Conservation (phyloP, 2,888 invertebrate genomes). For the Chymomyza procnemis region DNA sequence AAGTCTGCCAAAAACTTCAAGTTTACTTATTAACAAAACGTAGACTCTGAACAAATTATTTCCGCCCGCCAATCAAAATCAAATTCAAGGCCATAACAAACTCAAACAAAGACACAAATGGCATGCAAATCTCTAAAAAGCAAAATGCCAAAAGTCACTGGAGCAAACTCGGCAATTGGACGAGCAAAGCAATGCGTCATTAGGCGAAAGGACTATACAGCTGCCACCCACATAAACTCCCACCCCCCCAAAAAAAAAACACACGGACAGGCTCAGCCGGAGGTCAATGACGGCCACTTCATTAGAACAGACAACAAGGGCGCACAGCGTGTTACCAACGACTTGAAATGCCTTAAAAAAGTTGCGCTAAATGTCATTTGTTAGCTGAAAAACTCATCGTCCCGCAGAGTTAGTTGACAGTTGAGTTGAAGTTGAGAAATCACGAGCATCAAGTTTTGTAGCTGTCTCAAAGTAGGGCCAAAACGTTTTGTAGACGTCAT, state of each 20-base stretch:
- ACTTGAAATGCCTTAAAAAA: conserved; percentile 14
- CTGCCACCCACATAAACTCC: neutral
- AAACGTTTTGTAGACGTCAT: conserved; percentile 1
- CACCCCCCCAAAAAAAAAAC: too few species aligned
- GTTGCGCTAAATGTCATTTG: conserved; percentile 15
- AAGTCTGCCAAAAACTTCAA: neutral
- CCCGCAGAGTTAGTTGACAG: conserved; percentile 5
- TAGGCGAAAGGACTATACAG: neutral
- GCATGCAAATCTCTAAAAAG: neutral
- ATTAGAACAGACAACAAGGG: conserved; percentile 3
- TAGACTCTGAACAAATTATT: conserved; percentile 2
- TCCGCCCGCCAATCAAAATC: neutral
- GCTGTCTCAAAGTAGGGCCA: neutral
- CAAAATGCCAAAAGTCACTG: conserved; percentile 2
- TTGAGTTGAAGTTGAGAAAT: conserved; percentile 13
- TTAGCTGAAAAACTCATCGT: neutral
- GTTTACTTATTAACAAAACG: neutral
- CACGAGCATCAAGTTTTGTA: conserved; percentile 6
- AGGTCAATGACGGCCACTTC: neutral
- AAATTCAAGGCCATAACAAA: neutral
- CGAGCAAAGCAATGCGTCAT: conserved; percentile 1
- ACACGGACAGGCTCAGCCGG: neutral
- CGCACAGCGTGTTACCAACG: neutral
- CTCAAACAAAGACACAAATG: neutral
- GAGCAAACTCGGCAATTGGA: neutral